Conservation (phyloP, 2,113 vertebrate species). For the Thomomys bottae region DNA sequence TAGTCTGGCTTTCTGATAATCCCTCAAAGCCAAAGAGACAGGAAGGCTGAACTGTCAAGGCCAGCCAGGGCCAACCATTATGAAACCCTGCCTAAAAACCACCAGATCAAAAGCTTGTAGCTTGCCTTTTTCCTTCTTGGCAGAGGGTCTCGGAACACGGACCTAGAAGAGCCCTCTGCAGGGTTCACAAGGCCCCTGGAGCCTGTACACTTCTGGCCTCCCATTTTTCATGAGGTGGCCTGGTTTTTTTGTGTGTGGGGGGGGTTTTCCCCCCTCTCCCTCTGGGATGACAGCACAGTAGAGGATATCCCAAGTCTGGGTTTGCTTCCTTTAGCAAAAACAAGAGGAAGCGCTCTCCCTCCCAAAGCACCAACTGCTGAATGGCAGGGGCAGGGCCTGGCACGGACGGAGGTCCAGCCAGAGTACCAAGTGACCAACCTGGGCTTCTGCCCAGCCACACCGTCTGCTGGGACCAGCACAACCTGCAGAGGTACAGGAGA, state of each 20-base stretch:
- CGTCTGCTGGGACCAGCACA: not conserved
- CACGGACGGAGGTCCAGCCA: not conserved
- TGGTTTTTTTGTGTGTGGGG: conserved; percentile 34
- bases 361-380: conserved; percentile 72
- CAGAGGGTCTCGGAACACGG: not conserved
- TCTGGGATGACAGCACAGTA: conserved; percentile 83
- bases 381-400: conserved; percentile 23
- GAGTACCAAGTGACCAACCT: not conserved
- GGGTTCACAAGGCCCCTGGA: conserved; percentile 21
- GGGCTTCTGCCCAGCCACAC: not conserved
- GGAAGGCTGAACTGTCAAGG: too few relatives aligned
- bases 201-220: conserved; percentile 46
- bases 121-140: not conserved
- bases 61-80: too few relatives aligned
- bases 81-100: too few relatives aligned
- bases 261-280: too few relatives aligned
- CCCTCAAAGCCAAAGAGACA: too few relatives aligned
- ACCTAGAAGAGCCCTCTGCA: conserved; percentile 7
- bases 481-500: not conserved
- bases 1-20: too few relatives aligned
- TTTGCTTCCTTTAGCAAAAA: conserved; percentile 92
- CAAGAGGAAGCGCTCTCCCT: conserved; percentile 91
- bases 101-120: not conserved
- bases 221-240: conserved; percentile 16
- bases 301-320: conserved; percentile 91